Evolutionary conservation across 1,140 invertebrate genomes (phyloP).

Genomic region (Pseudomyrmex cubaensis): DNA sequence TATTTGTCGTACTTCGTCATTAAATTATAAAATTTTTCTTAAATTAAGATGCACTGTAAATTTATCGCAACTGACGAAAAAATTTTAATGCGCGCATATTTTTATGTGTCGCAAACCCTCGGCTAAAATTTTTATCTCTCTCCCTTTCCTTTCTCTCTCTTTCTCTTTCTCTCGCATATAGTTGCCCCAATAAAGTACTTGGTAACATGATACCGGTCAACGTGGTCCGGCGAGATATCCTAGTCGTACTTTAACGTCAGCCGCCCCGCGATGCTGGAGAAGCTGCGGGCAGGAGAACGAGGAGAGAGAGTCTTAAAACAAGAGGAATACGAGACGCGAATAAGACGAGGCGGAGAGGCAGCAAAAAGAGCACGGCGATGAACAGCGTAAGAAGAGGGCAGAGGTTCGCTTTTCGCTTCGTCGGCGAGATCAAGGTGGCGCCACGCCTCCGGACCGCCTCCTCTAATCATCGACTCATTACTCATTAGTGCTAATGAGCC

Average conservation of each 20-base stretch:
- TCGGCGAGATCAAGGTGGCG: conserved; percentile 82
- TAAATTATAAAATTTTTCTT: conserved; percentile 10
- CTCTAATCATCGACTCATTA: conserved; percentile 85
- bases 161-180: neutral
- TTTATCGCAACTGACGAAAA: conserved; percentile 1
- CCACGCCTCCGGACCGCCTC: conserved; percentile 84
- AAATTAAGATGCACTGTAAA: neutral
- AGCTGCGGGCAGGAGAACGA: neutral
- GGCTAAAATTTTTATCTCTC: neutral
- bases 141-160: neutral
- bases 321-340: conserved; percentile 57
- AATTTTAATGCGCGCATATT: conserved; percentile 5
- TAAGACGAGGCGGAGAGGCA: conserved; percentile 44
- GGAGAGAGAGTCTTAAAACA: conserved; percentile 52
- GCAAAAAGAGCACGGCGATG: conserved; percentile 53
- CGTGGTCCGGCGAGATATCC: conserved; percentile 56
- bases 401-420: conserved; percentile 74
- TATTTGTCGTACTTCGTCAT: neutral
- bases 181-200: conserved; percentile 48
- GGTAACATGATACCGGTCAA: conserved; percentile 66
- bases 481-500: conserved; percentile 85
- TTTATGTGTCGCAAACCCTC: neutral
- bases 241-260: conserved; percentile 54
- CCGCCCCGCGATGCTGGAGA: conserved; percentile 56
- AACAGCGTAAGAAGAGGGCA: conserved; percentile 45